Base-by-base conservation (phyloP, 1,140 invertebrate genomes). In the Hyphantria cunea region DNA sequence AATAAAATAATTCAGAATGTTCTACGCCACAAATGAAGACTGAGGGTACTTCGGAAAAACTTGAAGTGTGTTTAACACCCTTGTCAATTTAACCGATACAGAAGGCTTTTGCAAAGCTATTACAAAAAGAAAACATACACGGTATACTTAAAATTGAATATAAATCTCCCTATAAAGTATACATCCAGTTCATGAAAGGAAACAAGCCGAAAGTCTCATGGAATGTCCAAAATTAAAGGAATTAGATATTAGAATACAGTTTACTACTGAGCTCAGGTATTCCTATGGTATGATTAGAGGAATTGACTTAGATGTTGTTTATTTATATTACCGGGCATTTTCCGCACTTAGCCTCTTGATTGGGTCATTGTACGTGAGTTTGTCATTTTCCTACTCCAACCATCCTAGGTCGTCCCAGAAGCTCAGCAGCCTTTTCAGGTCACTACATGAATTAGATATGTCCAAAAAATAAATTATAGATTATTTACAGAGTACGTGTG, bases 121-220 rank as follows among this genome's bases (percentile, higher is more conserved):
- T 63, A 31, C 47, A 42, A 17, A 44, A 39, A 5, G 51, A 63
- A 54, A 32, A 53, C 13, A 54, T 63, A 6, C 32, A 37, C 8
- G 37, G 54, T 41, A 49, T 63, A 15, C 10, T 33, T 12, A 48
- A 47, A 48, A 54, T 63, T 10, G 54, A 54, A 17, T 63, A 55
- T 34, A 50, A 54, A 14, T 13, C 14, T 9, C 45, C 51, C 5
- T 63, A 50, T 12, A 54, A 49, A 49, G 17, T 55, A 1, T 55
- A 53, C 6, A 17, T 62, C 7, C 41, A 37, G 10, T 62, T 62
- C 52, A 48, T 4, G 45, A 47, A 2, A 45, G 53, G n/a, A 8
- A 33, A 1, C 4, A 14, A 13, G 59, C 39, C n/a, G 50, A 53
- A 37, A 14, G 0, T 3, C 12, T 44, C 6, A n/a, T 44, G 2